Base-by-base conservation (phyloP, 1,140 invertebrate genomes). In the Aphelinus atriplicis region DNA sequence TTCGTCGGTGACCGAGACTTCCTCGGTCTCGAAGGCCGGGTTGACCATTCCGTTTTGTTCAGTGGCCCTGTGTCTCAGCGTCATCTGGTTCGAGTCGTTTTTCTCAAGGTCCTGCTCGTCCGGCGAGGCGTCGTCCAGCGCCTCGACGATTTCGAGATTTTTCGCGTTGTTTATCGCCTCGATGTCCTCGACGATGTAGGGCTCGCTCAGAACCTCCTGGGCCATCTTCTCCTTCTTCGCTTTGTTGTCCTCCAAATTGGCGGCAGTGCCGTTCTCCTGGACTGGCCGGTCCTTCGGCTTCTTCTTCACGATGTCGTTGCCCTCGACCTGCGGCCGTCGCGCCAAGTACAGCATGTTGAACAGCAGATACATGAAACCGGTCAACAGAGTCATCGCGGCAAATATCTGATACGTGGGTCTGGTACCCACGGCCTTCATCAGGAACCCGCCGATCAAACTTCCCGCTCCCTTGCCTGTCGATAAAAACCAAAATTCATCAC, bases 371-470 rank as follows among this genome's bases (percentile, higher is more conserved):
- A 93, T 81, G 61, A 92, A 84, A 3, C 92, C 92, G 10, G 91
- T 92, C 2, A 93, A 77, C 0, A 92, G 84, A 3, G 91, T 91
- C 0, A 90, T 86, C 0, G 87, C 88, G 0, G 93, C 88, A 80
- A 95, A 94, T 74, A 94, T 90, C 80, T 91, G 92, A 82, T 94
- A 95, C 0, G 94, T 95, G 0, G 90, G 86, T 60, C 94, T 87
- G 1, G 93, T 93, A 6, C 93, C 93, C 78, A 94, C 90, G 10
- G 88, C 88, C 81, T 94, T 93, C 89, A 95, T 95, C 42, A 94
- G 81, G 78, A 92, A 94, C 1, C 94, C 94, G 2, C 94, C 94
- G 55, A 93, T 89, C 47, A 95, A 86, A 84, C 93, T 94, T 58
- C 94, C 94, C 4, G 91, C 88, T 26, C 94, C 94, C 84, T 94